phyloP scores from a whole-genome alignment of 2,888 invertebrate genomes.

The Apoda limacodes region DNA sequence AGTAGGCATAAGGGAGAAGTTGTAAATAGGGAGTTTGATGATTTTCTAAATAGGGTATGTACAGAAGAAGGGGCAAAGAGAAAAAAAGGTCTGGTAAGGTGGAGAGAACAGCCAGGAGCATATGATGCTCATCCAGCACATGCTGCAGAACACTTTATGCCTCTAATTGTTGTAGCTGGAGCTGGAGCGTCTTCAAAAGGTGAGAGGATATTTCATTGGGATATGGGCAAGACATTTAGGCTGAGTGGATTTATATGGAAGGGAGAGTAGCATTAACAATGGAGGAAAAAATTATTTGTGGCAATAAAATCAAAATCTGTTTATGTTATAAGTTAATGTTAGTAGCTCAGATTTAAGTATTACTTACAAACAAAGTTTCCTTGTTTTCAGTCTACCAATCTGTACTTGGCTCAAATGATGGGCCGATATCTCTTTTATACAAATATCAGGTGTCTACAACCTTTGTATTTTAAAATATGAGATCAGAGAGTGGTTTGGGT shows the following conservation, averaged over 20 bases:
- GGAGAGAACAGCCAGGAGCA: constrained; percentile 46
- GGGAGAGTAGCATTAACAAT: too few relatives aligned
- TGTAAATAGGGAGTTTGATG: constrained; percentile 52
- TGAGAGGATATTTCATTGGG: constrained; percentile 54
- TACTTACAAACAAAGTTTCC: too few relatives aligned
- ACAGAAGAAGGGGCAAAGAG: constrained; percentile 36
- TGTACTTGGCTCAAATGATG: too few relatives aligned
- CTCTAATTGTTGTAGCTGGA: constrained; percentile 48
- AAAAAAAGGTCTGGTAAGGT: constrained; percentile 32
- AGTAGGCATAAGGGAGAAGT: constrained; percentile 28
- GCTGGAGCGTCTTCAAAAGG: constrained; percentile 46
- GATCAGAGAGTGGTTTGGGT: too few relatives aligned
- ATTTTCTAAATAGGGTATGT: constrained; percentile 44
- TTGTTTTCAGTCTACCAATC: too few relatives aligned
- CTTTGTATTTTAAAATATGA: too few relatives aligned
- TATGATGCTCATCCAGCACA: constrained; percentile 46
- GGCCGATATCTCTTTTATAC: too few relatives aligned
- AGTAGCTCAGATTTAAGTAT: too few relatives aligned
- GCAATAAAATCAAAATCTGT: too few relatives aligned
- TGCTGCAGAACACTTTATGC: constrained; percentile 60
- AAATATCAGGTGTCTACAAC: too few relatives aligned
- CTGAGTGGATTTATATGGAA: constrained; percentile 58
- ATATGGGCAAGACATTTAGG: constrained; percentile 44
- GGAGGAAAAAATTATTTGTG: too few relatives aligned
- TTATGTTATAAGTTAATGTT: too few relatives aligned